These are phyloP conservation scores for Gambelia wislizenii DNA, from an alignment of 2,797 vertebrate species.

Conservation along the genomic window DNA sequence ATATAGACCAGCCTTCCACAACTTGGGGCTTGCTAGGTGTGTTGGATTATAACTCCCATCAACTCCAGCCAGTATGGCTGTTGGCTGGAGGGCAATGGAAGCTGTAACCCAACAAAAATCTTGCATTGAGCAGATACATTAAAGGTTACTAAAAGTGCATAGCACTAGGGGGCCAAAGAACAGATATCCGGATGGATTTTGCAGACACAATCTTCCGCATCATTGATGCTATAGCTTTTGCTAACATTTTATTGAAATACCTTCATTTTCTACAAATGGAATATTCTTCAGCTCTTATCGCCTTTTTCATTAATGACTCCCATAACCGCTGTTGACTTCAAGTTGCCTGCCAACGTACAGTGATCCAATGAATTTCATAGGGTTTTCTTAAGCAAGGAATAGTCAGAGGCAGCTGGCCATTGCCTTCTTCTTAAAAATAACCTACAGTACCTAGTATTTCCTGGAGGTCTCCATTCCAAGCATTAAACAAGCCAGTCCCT, in stretches of 20 bases:
- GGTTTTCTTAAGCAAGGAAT: too few relatives aligned
- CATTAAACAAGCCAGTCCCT: too few relatives aligned
- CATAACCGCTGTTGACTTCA: too few relatives aligned
- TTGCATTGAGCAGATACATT: not conserved
- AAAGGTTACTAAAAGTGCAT: not conserved
- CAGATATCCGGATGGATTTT: not conserved
- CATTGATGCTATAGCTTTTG: not conserved
- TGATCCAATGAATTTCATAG: too few relatives aligned
- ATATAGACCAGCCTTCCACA: not conserved
- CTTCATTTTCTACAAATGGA: not conserved
- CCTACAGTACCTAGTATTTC: too few relatives aligned
- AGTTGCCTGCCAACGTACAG: too few relatives aligned
- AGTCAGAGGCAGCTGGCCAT: too few relatives aligned
- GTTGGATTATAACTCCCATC: not conserved
- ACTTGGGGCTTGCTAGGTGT: not conserved
- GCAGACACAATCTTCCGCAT: not conserved
- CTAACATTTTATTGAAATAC: not conserved
- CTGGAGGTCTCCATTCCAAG: too few relatives aligned
- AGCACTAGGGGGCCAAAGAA: not conserved
- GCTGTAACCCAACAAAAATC: not conserved
- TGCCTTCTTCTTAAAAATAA: too few relatives aligned
- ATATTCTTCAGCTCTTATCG: not conserved
- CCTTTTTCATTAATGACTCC: not conserved
- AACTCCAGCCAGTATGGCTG: not conserved
- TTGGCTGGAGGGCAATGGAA: not conserved